Evolutionary conservation across 2,888 invertebrate genomes (phyloP).

Genomic region (Drosophila emarginata): DNA sequence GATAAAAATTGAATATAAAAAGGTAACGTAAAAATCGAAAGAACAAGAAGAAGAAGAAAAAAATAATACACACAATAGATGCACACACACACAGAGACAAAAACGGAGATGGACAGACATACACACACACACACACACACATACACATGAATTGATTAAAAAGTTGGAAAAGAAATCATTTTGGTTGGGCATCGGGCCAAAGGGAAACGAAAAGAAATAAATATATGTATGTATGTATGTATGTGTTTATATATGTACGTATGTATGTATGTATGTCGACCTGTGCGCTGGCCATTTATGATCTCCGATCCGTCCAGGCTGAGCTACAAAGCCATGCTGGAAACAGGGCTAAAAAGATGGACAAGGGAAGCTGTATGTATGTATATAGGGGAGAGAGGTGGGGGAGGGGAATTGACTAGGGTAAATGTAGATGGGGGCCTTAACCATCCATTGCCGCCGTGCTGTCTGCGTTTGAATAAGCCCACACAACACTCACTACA

Average conservation of each 20-base stretch:
- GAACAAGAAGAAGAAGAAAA: conserved; percentile 34
- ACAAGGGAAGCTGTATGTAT: neutral
- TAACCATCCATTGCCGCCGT: conserved; percentile 61
- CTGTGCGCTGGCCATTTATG: conserved; percentile 46
- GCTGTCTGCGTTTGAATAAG: conserved; percentile 75
- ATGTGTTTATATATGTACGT: no score
- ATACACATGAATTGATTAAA: conserved; percentile 73
- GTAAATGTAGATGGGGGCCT: conserved; percentile 18
- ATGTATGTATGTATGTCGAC: neutral
- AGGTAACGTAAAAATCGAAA: conserved; percentile 75
- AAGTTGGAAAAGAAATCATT: conserved; percentile 51
- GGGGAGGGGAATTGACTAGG: neutral
- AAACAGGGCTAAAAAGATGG: conserved; percentile 1
- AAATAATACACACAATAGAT: conserved; percentile 71
- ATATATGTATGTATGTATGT: no score
- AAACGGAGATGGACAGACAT: conserved; percentile 25
- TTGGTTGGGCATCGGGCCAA: conserved; percentile 1
- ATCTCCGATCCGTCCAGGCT: conserved; percentile 26
- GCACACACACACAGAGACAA: conserved; percentile 50
- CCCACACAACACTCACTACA: conserved; percentile 55
- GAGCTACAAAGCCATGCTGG: neutral
- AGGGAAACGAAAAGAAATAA: conserved; percentile 29
- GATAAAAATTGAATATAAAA: conserved; percentile 75
- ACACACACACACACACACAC: conserved; percentile 61
- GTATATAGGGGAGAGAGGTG: neutral